These are phyloP conservation scores for Perizoma flavofasciatum DNA, from an alignment of 2,888 invertebrate genomes.

Conservation along the genomic window DNA sequence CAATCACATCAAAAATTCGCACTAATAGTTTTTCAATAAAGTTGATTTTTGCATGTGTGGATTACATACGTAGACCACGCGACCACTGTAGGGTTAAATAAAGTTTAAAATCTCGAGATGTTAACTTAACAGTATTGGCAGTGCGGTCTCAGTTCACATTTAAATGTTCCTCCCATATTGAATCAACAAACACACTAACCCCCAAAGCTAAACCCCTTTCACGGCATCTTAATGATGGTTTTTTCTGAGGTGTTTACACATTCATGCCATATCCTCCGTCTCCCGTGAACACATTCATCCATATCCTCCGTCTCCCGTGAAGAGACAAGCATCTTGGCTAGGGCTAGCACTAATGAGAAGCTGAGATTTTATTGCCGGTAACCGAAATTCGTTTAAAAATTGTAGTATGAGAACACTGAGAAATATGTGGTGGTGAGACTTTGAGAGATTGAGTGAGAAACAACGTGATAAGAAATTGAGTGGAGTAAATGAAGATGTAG, in stretches of 20 bases:
- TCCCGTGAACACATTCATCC: constrained; percentile 70
- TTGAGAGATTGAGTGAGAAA: no score
- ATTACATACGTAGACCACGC: no score
- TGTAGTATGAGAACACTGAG: no score
- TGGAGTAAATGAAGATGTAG: no score
- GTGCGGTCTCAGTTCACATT: constrained; percentile 2
- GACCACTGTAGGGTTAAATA: no score
- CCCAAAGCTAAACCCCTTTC: constrained; percentile 38
- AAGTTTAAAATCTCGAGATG: no score
- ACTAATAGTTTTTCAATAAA: no score
- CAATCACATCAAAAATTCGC: no score
- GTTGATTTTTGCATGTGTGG: no score
- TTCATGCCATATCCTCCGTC: constrained; percentile 65
- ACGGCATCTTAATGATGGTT: constrained; percentile 48
- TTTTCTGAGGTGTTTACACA: constrained; percentile 62
- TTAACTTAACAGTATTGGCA: background rate
- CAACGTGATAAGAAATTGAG: no score
- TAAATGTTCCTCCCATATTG: constrained; percentile 34
- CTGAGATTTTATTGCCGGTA: constrained; percentile 12
- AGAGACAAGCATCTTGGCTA: constrained; percentile 46
- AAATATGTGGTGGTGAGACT: no score
- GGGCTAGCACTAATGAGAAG: constrained; percentile 43
- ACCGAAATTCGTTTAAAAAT: background rate
- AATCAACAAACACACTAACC: constrained; percentile 45
- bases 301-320: constrained; percentile 63